Percentiles rank a stretch among this genome's conserved stretches.
Conservation (phyloP, 1,140 invertebrate genomes). For the Varroa destructor region DNA sequence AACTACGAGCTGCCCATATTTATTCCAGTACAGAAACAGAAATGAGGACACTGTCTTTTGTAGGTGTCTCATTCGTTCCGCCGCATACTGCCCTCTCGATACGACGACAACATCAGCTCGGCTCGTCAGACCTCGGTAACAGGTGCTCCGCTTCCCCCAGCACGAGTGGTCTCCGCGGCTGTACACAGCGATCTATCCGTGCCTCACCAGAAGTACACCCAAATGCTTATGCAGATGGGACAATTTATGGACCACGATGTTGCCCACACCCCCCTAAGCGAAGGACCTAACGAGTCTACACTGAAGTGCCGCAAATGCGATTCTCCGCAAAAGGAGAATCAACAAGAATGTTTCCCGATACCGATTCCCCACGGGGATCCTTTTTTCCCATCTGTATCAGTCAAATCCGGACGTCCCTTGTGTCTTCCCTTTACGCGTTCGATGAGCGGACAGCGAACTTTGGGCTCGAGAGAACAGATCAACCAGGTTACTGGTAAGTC, state of each 20-base stretch:
- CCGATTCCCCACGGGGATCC: constrained; percentile 47
- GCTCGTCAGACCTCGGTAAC: constrained; percentile 43
- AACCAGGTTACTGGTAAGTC: constrained; percentile 51
- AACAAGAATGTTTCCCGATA: constrained; percentile 47
- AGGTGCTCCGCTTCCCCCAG: constrained; percentile 59
- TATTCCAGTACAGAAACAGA: too few relatives aligned
- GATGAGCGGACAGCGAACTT: constrained; percentile 65
- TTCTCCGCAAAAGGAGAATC: constrained; percentile 10
- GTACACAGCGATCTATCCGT: constrained; percentile 76
- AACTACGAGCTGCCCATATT: too few relatives aligned
- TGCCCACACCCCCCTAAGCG: constrained; percentile 50
- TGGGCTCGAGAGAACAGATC: constrained; percentile 50
- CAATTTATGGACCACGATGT: constrained; percentile 52
- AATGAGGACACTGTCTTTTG: too few relatives aligned
- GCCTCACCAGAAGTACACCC: constrained; percentile 59
- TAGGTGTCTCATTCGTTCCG: constrained; percentile 16
- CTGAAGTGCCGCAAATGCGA: constrained; percentile 26
- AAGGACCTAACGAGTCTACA: constrained; percentile 29
- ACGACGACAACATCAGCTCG: constrained; percentile 23
- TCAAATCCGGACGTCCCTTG: constrained; percentile 59
- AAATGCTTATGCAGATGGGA: constrained; percentile 50
- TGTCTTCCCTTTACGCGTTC: constrained; percentile 89
- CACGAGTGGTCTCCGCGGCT: constrained; percentile 62
- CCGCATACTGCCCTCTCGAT: not conserved
- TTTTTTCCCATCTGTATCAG: constrained; percentile 51